phyloP scores from a whole-genome alignment of 2,888 invertebrate genomes.

The Maniola hyperantus region DNA sequence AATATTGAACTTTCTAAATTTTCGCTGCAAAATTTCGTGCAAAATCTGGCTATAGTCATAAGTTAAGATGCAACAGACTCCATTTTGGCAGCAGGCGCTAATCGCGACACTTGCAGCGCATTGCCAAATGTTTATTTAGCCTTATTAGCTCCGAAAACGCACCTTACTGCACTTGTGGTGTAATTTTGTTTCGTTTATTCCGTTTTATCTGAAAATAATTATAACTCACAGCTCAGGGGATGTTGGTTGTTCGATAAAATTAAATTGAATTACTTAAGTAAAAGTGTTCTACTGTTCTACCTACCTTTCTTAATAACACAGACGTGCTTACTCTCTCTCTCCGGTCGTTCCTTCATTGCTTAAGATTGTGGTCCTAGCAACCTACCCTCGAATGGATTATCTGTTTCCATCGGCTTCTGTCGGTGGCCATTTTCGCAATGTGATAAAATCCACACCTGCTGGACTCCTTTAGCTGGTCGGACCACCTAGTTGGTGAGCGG shows the following conservation, averaged over 20 bases:
- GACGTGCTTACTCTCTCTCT: too few species aligned
- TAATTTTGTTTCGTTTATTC: slow-evolving; percentile 13
- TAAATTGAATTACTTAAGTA: too few species aligned
- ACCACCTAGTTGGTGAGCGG: too few species aligned
- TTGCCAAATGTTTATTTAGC: slow-evolving; percentile 34
- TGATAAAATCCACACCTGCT: too few species aligned
- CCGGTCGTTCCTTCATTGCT: too few species aligned
- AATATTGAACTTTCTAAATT: not conserved
- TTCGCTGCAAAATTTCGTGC: slow-evolving; percentile 21
- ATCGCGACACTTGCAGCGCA: slow-evolving; percentile 34
- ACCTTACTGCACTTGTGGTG: slow-evolving; percentile 11
- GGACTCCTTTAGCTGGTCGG: too few species aligned
- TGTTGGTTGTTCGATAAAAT: not conserved
- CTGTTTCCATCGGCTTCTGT: too few species aligned
- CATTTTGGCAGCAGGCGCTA: slow-evolving; percentile 36
- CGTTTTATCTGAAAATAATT: not conserved
- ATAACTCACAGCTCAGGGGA: not conserved
- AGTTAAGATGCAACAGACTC: slow-evolving; percentile 34
- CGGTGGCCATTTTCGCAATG: too few species aligned
- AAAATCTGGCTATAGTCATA: slow-evolving; percentile 29
- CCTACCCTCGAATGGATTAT: too few species aligned
- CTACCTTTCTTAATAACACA: too few species aligned
- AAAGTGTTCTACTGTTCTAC: too few species aligned
- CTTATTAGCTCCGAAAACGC: slow-evolving; percentile 36
- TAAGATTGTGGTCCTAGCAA: too few species aligned